Conservation (phyloP, 2,888 invertebrate genomes). For the Rutpela maculata region DNA sequence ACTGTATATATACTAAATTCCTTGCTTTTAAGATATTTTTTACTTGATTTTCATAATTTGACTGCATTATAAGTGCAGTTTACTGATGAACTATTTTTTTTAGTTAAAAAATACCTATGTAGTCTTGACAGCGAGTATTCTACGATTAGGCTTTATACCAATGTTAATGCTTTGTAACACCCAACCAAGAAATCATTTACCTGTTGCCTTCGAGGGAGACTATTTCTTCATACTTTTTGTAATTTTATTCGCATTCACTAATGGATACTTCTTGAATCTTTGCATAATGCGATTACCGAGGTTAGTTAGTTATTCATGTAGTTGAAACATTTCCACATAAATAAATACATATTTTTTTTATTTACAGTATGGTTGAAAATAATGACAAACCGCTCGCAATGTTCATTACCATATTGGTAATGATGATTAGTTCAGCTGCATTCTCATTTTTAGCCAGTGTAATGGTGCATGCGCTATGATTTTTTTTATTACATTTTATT, state of each 20-base stretch:
- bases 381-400: neutral
- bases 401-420: neutral
- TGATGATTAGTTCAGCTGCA: neutral
- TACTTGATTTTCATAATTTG: too few relatives aligned
- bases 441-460: neutral
- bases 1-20: too few relatives aligned
- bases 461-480: neutral
- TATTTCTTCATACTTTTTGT: constrained; percentile 17
- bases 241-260: neutral
- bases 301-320: constrained; percentile 1
- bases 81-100: neutral
- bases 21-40: too few relatives aligned
- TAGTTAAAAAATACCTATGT: neutral
- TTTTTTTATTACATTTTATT: neutral
- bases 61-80: too few relatives aligned
- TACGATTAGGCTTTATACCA: constrained; percentile 19
- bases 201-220: constrained; percentile 30
- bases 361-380: neutral
- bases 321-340: neutral
- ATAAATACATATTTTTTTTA: neutral
- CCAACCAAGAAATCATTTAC: constrained; percentile 31
- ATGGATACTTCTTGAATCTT: constrained; percentile 25
- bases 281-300: neutral
- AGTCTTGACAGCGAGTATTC: neutral
- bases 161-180: constrained; percentile 34